These are phyloP conservation scores for Dolichallabes microphthalmus DNA, from an alignment of 2,113 vertebrate genomes.

Conservation along the genomic window DNA sequence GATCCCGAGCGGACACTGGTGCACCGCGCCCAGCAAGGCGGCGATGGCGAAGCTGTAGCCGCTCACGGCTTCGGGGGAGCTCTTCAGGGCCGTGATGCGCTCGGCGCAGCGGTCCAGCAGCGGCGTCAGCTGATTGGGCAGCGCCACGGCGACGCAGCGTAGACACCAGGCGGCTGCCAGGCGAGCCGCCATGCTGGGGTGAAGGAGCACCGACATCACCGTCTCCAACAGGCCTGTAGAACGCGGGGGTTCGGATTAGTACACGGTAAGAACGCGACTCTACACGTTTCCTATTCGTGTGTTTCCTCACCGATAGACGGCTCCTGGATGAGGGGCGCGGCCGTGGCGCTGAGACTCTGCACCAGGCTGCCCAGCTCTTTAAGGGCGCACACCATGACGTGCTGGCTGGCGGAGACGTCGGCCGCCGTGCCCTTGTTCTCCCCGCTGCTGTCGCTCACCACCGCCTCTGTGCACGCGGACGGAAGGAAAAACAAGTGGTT, in stretches of 20 bases:
- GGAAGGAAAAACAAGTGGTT: background rate
- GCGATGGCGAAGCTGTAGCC: constrained; percentile 99
- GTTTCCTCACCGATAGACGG: constrained; percentile 83
- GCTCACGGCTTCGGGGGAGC: constrained; percentile 95
- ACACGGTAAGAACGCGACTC: background rate
- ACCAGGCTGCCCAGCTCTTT: constrained; percentile 95
- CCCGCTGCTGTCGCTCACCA: constrained; percentile 89
- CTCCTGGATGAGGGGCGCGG: constrained; percentile 95
- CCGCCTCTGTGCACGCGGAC: constrained; percentile 77
- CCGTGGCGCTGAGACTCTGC: constrained; percentile 92
- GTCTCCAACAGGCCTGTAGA: constrained; percentile 90
- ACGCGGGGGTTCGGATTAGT: background rate
- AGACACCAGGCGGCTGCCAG: constrained; percentile 94
- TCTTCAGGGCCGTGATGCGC: constrained; percentile 94
- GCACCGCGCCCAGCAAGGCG: constrained; percentile 90
- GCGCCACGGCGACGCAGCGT: constrained; percentile 90
- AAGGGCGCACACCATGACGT: constrained; percentile 97
- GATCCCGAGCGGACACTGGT: constrained; percentile 95
- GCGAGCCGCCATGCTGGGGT: constrained; percentile 97
- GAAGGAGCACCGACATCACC: constrained; percentile 92
- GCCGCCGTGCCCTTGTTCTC: constrained; percentile 92
- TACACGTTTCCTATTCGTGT: background rate
- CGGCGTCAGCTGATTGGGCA: constrained; percentile 92
- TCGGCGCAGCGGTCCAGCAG: constrained; percentile 94
- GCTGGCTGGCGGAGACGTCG: constrained; percentile 94